Conservation (phyloP, 1,140 invertebrate species). For the Ceratitis capitata region DNA sequence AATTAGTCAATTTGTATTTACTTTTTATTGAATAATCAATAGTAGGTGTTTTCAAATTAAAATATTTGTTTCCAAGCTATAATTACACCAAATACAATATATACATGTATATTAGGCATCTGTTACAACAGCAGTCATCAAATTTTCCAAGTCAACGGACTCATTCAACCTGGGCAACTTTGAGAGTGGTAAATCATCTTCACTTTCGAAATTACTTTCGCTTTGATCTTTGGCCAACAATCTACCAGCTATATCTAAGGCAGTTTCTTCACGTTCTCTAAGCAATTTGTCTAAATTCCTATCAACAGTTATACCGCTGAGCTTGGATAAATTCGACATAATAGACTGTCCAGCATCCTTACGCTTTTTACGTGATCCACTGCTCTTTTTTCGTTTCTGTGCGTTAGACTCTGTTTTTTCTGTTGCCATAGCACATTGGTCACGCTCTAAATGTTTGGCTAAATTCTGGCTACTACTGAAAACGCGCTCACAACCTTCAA, state of each 20-base stretch:
- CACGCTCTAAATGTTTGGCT: slow-evolving; percentile 50
- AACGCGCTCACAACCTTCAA: slow-evolving; percentile 49
- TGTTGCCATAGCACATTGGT: slow-evolving; percentile 40
- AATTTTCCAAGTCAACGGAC: neutral
- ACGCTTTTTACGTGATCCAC: slow-evolving; percentile 49
- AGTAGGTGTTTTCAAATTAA: neutral
- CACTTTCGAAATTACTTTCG: neutral
- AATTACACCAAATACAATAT: neutral
- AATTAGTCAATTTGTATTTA: neutral
- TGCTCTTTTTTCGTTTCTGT: slow-evolving; percentile 8
- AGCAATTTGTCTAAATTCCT: slow-evolving; percentile 51
- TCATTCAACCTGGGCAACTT: neutral
- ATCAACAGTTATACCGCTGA: slow-evolving; percentile 50
- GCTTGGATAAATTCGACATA: slow-evolving; percentile 48
- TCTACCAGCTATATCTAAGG: slow-evolving; percentile 46
- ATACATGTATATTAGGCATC: neutral
- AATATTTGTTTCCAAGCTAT: neutral
- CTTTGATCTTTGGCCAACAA: slow-evolving; percentile 37
- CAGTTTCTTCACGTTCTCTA: slow-evolving; percentile 44
- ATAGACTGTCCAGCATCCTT: slow-evolving; percentile 53
- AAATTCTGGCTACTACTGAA: slow-evolving; percentile 61
- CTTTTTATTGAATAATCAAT: neutral
- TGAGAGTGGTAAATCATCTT: neutral
- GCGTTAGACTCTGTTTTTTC: neutral
- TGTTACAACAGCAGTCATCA: neutral